phyloP scores from a whole-genome alignment of 2,888 invertebrate genomes.

The Maniola hyperantus region DNA sequence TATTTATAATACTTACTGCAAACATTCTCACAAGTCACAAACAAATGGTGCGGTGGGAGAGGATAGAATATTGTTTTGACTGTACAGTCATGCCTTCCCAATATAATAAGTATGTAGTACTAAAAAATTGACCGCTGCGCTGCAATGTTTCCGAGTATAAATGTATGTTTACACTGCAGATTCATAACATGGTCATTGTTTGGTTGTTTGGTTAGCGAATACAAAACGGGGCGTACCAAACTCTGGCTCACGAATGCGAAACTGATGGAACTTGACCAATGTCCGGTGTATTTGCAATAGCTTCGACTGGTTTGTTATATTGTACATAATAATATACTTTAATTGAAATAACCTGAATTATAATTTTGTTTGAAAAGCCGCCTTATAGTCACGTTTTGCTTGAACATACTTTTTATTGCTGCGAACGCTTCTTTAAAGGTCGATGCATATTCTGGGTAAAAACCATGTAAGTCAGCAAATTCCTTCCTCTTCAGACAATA shows the following conservation, averaged over 20 bases:
- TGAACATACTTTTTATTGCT: too few species aligned
- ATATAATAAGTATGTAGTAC: constrained; percentile 3
- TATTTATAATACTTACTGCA: too few species aligned
- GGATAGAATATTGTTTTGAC: constrained; percentile 18
- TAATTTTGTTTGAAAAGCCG: not conserved
- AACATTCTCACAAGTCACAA: not conserved
- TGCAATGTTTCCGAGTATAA: constrained; percentile 35
- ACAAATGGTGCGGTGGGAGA: not conserved
- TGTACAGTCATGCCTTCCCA: constrained; percentile 1
- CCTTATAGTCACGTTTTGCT: too few species aligned
- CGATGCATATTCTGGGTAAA: too few species aligned
- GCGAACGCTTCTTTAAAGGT: too few species aligned
- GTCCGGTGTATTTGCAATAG: constrained; percentile 59
- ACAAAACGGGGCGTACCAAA: constrained; percentile 57
- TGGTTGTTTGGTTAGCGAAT: constrained; percentile 64
- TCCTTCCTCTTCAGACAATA: too few species aligned
- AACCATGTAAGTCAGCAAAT: too few species aligned
- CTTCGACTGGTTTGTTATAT: constrained; percentile 2
- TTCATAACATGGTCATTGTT: constrained; percentile 64
- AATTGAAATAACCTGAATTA: not conserved
- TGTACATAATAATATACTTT: not conserved
- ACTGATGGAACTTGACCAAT: constrained; percentile 59
- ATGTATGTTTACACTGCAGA: constrained; percentile 67
- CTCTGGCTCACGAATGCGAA: constrained; percentile 29
- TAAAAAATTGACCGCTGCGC: not conserved